Evolutionary conservation across 2,888 invertebrate genomes (phyloP), one percentile per base, ranked within the genome.

Genomic region (Limnephilus auricula): DNA sequence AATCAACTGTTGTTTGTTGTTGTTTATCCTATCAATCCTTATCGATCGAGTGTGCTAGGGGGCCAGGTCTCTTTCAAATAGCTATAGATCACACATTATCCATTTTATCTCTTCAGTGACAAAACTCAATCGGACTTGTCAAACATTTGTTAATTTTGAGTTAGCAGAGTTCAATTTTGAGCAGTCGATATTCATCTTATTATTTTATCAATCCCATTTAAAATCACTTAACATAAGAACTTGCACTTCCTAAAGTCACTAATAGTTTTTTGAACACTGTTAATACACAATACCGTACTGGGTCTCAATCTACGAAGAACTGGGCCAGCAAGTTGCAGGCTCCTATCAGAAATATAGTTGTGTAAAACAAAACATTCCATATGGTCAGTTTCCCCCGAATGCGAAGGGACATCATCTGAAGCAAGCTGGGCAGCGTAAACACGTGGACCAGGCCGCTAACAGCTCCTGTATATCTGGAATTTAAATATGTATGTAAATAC

Each of bases 401-500:
- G 91, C 96, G 96, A 50, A 97, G 95, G 2, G 97, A 97, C 4
- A 97, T 96, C 92, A 98, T 95, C 94, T 98, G 97, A 18, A 99
- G 96, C n/a, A 98, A 94, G 92, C 98, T 97, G 0, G 99, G 99
- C 34, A 99, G 95, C 0, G 98, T 97, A 95, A 99, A 99, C 15
- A 99, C 97, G 94, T 98, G 98, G 0, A 98, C 97, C 89, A 99
- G 95, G 0, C 99, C 99, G 94, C 98, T 98, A 32, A 98, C 95
- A 0, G 99, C 98, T 84, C 99, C 99, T 0, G 98, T 98, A 95
- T 98, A 99, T 94, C 98, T 98, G 95, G 93, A 96, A 94, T 89
- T 65, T 25, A 65, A 25, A 65, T 65, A 45, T 45, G 13, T 65
- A 45, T 45, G 13, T 45, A 65, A 65, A 65, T 65, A 2, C 65